These are phyloP conservation scores for Aratinga solstitialis DNA, from an alignment of 2,797 vertebrate species.

Conservation along the genomic window DNA sequence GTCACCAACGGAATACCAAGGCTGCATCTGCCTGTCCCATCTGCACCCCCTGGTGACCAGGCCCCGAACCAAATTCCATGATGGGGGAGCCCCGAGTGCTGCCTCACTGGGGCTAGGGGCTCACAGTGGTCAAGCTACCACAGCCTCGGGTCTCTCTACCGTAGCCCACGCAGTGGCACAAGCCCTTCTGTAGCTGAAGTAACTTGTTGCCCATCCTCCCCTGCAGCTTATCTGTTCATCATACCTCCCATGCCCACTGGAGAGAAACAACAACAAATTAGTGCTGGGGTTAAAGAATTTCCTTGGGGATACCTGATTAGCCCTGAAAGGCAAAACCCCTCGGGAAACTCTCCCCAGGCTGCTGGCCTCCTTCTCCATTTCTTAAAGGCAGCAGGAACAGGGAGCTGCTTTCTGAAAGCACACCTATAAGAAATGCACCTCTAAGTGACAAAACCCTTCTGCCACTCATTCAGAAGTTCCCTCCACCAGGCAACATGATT, in stretches of 20 bases:
- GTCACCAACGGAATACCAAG: background rate
- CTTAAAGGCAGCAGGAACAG: background rate
- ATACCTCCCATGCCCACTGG: background rate
- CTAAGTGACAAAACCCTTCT: accelerated
- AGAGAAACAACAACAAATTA: background rate
- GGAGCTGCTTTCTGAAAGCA: background rate
- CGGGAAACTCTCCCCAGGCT: background rate
- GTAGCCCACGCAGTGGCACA: background rate
- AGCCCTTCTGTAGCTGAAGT: background rate
- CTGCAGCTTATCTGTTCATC: background rate
- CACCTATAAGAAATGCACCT: accelerated
- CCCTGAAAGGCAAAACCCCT: background rate
- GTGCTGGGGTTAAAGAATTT: too few species aligned
- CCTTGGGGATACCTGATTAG: background rate
- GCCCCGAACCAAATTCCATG: background rate
- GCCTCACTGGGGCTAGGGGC: background rate
- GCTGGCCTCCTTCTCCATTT: too few species aligned
- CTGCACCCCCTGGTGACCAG: background rate
- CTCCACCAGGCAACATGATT: accelerated
- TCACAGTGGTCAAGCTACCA: background rate
- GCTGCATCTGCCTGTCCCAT: background rate
- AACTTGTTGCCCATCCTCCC: background rate
- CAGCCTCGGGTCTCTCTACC: background rate
- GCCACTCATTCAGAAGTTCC: accelerated
- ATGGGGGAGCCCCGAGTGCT: background rate